A percentile compares a stretch with the other conserved stretches of the same genome.
Conservation (phyloP, 2,888 invertebrate species). For the Troilus luridus region DNA sequence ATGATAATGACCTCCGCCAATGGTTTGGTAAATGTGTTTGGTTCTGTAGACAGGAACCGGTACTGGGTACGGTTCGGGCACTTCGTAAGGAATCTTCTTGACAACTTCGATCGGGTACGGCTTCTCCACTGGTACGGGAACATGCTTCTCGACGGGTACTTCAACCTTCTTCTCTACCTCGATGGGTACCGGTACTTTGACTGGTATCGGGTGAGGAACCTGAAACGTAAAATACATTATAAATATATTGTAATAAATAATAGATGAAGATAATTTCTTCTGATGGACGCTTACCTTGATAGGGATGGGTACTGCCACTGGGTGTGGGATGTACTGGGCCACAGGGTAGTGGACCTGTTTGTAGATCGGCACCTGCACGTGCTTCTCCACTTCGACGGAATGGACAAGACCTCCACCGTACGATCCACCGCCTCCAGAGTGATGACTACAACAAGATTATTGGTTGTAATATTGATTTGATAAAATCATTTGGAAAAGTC, state of each 20-base stretch:
- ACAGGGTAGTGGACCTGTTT: constrained; percentile 63
- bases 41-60: constrained; percentile 66
- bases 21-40: constrained; percentile 66
- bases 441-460: background rate
- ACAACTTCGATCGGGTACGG: constrained; percentile 66
- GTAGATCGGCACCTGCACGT: constrained; percentile 63
- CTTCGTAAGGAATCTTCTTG: constrained; percentile 66
- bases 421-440: constrained; percentile 44
- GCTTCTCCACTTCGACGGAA: constrained; percentile 63
- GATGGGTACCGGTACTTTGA: constrained; percentile 66
- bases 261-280: background rate
- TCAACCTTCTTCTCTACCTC: constrained; percentile 66
- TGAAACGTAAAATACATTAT: constrained; percentile 8
- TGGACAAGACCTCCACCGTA: constrained; percentile 55
- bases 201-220: constrained; percentile 65
- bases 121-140: constrained; percentile 66
- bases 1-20: background rate
- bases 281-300: constrained; percentile 60
- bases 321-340: constrained; percentile 62
- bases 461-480: background rate
- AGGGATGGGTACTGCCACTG: constrained; percentile 65
- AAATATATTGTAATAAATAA: background rate
- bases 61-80: constrained; percentile 66
- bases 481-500: background rate
- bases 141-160: constrained; percentile 66